These are phyloP conservation scores for Pomatorhinus ruficollis DNA, from an alignment of 2,113 vertebrate genomes.

Conservation along the genomic window DNA sequence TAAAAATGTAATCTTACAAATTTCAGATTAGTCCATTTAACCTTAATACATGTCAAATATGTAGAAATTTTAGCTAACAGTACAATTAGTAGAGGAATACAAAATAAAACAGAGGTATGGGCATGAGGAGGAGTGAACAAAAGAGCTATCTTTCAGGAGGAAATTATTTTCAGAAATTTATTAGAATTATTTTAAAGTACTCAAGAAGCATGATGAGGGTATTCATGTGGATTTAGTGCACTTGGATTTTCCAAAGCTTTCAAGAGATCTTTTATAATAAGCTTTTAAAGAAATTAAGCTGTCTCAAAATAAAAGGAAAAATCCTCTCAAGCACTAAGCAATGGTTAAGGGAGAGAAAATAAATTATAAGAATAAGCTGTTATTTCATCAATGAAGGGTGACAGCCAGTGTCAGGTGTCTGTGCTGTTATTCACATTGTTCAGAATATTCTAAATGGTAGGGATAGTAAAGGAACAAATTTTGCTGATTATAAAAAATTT, in stretches of 20 bases:
- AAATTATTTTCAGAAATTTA: background rate
- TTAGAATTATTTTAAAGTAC: slow-evolving; percentile 8
- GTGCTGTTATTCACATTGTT: background rate
- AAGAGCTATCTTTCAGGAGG: background rate
- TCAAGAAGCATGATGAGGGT: background rate
- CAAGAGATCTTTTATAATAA: slow-evolving; percentile 1
- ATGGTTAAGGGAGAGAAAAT: background rate
- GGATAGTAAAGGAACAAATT: background rate
- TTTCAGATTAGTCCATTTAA: background rate
- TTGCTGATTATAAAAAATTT: background rate
- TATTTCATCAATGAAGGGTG: background rate
- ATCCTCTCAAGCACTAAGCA: background rate
- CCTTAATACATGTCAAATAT: background rate
- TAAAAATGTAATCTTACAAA: background rate
- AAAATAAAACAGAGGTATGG: background rate
- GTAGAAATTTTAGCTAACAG: background rate
- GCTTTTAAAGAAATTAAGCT: slow-evolving; percentile 44
- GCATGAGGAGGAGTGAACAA: background rate
- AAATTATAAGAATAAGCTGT: background rate
- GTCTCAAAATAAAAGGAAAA: slow-evolving; percentile 32
- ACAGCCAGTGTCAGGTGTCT: background rate
- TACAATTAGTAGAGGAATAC: background rate
- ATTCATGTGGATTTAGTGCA: slow-evolving; percentile 5
- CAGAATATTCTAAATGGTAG: background rate
- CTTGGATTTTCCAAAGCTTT: slow-evolving; percentile 43